These are phyloP conservation scores for Ficedula albicollis DNA, from an alignment of 2,797 vertebrate genomes.

Conservation along the genomic window DNA sequence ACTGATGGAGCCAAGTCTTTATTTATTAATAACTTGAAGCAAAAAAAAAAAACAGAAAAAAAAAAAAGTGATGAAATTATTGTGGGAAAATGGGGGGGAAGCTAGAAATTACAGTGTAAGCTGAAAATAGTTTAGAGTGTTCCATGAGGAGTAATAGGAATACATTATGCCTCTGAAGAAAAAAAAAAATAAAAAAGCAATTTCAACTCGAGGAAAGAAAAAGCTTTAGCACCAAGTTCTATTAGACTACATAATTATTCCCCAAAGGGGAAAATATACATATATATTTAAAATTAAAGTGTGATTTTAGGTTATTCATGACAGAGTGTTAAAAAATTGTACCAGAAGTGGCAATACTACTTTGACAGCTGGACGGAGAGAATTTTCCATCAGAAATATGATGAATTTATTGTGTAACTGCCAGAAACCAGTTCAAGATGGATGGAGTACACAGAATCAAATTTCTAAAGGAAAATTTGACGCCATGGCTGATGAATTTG, in stretches of 20 bases:
- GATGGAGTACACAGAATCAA: not conserved
- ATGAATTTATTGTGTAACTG: not conserved
- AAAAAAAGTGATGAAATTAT: not conserved
- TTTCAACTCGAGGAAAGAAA: conserved; percentile 23
- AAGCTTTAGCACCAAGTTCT: conserved; percentile 13
- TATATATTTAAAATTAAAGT: conserved; percentile 32
- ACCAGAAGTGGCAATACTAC: not conserved
- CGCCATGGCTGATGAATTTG: not conserved
- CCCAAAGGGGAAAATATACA: not conserved
- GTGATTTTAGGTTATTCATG: conserved; percentile 14
- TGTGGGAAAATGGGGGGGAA: not conserved
- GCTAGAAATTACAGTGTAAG: not conserved
- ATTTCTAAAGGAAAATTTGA: conserved; percentile 3
- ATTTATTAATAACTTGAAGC: not conserved
- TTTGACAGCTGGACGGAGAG: not conserved
- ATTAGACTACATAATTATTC: conserved; percentile 42
- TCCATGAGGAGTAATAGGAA: conserved; percentile 28
- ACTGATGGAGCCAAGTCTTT: not conserved
- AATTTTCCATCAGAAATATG: not conserved
- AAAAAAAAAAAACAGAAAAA: not conserved
- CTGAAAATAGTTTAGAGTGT: conserved; percentile 11
- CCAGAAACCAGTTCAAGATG: not conserved
- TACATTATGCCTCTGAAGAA: not conserved
- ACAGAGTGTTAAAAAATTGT: conserved; percentile 2
- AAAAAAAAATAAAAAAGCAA: not conserved